These are phyloP conservation scores for Callyntrura guangdongensis DNA, from an alignment of 2,888 invertebrate species.

Conservation along the genomic window DNA sequence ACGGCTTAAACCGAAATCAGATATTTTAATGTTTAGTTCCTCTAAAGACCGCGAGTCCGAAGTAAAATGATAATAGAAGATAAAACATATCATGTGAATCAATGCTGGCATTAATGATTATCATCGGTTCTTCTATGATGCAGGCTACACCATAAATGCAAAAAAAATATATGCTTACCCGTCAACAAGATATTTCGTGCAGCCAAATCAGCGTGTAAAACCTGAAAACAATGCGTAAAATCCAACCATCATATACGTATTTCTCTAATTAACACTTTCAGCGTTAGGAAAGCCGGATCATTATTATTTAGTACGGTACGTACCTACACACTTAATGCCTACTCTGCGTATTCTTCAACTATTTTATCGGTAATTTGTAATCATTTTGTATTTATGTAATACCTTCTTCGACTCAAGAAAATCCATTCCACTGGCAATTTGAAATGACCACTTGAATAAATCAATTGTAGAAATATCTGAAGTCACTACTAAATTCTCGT, in stretches of 20 bases:
- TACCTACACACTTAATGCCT: background rate
- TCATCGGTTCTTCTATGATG: too few relatives aligned
- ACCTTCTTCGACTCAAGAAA: slow-evolving; percentile 74
- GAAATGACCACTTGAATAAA: slow-evolving; percentile 72
- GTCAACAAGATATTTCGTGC: slow-evolving; percentile 75
- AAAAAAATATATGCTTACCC: too few relatives aligned
- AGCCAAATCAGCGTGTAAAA: slow-evolving; percentile 77
- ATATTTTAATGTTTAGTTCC: slow-evolving; percentile 68
- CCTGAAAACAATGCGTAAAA: slow-evolving; percentile 51
- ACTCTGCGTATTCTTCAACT: background rate
- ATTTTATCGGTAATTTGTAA: background rate
- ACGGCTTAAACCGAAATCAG: slow-evolving; percentile 77
- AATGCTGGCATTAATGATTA: too few relatives aligned
- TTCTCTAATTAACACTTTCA: slow-evolving; percentile 44
- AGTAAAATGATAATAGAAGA: too few relatives aligned
- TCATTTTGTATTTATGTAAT: background rate
- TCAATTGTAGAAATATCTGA: slow-evolving; percentile 74
- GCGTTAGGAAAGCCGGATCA: too few relatives aligned
- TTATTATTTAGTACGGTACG: too few relatives aligned
- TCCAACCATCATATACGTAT: slow-evolving; percentile 39
- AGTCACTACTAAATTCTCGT: slow-evolving; percentile 61
- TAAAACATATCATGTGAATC: too few relatives aligned
- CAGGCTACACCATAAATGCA: too few relatives aligned
- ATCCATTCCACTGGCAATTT: slow-evolving; percentile 77
- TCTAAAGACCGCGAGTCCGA: too few relatives aligned